phyloP scores from a whole-genome alignment of 1,140 invertebrate species.

The Polyergus mexicanus region DNA sequence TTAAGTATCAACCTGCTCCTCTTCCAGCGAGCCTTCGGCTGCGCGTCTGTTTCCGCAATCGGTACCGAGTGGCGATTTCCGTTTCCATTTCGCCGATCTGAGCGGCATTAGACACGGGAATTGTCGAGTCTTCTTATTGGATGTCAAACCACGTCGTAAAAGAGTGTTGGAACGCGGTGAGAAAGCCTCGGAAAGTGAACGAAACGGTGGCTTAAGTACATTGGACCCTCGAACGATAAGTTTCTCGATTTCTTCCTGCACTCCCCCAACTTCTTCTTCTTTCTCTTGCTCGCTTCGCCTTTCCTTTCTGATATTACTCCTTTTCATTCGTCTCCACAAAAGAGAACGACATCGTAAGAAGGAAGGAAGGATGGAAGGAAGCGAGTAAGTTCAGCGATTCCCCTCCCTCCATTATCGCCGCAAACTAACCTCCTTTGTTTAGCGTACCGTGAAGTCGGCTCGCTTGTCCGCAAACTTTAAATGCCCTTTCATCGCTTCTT shows the following conservation, averaged over 20 bases:
- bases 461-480: constrained; percentile 63
- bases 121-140: constrained; percentile 51
- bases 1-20: constrained; percentile 27
- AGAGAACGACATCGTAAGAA: constrained; percentile 8
- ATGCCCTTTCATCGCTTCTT: constrained; percentile 63
- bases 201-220: constrained; percentile 45
- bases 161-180: constrained; percentile 16
- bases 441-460: constrained; percentile 56
- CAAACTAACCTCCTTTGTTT: constrained; percentile 59
- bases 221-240: constrained; percentile 51
- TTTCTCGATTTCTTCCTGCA: constrained; percentile 53
- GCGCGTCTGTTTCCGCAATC: constrained; percentile 38
- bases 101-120: not conserved
- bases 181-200: not conserved
- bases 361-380: constrained; percentile 38
- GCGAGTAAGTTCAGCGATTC: not conserved
- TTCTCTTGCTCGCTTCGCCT: not conserved
- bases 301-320: not conserved
- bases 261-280: constrained; percentile 15
- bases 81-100: constrained; percentile 1
- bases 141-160: constrained; percentile 47
- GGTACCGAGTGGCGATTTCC: not conserved
- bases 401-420: constrained; percentile 8
- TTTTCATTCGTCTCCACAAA: constrained; percentile 35
- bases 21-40: not conserved